Percentiles rank a stretch among this genome's conserved stretches.
Evolutionary conservation across 2,888 invertebrate genomes (phyloP).

Genomic region (Zeuzera pyrina): DNA sequence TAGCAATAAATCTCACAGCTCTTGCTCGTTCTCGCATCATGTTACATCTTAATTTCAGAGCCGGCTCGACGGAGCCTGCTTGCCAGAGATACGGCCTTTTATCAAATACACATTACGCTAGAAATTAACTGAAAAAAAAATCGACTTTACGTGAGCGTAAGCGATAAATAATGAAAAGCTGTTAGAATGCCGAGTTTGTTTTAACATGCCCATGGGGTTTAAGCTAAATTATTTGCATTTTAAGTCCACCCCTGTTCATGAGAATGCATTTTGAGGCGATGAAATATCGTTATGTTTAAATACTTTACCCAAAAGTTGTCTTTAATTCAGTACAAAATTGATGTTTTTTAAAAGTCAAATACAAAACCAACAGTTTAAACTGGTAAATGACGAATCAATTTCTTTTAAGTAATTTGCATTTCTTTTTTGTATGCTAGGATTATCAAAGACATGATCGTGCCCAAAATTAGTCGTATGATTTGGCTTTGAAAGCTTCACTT

Average conservation of each 20-base stretch:
- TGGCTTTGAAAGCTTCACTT: not conserved
- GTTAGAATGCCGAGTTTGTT: slow-evolving; percentile 64
- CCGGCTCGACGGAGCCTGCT: slow-evolving; percentile 68
- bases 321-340: too few species aligned
- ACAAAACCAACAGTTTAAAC: too few species aligned
- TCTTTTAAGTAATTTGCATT: not conserved
- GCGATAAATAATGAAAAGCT: slow-evolving; percentile 64
- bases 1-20: slow-evolving; percentile 73
- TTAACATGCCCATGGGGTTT: slow-evolving; percentile 61
- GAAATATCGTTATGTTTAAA: too few species aligned
- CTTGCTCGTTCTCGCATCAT: slow-evolving; percentile 75
- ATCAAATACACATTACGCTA: slow-evolving; percentile 71
- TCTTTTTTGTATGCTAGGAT: not conserved
- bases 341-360: too few species aligned
- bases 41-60: slow-evolving; percentile 74
- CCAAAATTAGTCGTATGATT: too few species aligned
- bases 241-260: slow-evolving; percentile 56
- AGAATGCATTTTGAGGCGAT: slow-evolving; percentile 32
- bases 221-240: slow-evolving; percentile 63
- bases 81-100: slow-evolving; percentile 69
- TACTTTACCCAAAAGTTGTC: too few species aligned
- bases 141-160: slow-evolving; percentile 51
- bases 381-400: too few species aligned
- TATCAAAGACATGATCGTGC: not conserved
- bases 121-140: slow-evolving; percentile 64